Evolutionary conservation across 2,888 invertebrate species (phyloP).

Genomic region (Caenorhabditis imperialis): DNA sequence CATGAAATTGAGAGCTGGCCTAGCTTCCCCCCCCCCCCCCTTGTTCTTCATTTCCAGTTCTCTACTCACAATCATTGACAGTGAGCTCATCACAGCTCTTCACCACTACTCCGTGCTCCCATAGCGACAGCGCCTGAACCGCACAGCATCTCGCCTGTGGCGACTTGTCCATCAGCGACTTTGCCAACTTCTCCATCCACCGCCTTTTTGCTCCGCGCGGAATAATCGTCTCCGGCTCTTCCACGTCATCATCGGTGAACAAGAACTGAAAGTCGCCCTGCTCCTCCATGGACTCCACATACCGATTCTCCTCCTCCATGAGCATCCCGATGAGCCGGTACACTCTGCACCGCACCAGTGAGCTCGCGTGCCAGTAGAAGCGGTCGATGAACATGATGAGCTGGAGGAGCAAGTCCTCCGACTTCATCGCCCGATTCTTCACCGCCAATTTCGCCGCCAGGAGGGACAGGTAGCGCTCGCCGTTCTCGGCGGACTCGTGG

Average conservation of each 20-base stretch:
- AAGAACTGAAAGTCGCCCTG: constrained; percentile 18
- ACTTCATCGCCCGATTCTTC: constrained; percentile 32
- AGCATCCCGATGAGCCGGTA: constrained; percentile 13
- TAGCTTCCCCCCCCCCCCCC: no score
- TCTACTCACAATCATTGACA: constrained; percentile 26
- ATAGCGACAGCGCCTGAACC: constrained; percentile 14
- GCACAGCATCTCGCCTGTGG: constrained; percentile 29
- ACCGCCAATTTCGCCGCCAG: constrained; percentile 36
- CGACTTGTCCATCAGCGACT: constrained; percentile 34
- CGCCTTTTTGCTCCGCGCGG: constrained; percentile 24
- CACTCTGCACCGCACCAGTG: constrained; percentile 13
- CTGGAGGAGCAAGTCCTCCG: constrained; percentile 27
- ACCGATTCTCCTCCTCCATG: constrained; percentile 24
- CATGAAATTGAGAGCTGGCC: no score
- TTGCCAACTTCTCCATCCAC: constrained; percentile 32
- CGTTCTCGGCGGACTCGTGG: constrained; percentile 13
- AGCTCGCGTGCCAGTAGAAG: constrained; percentile 23
- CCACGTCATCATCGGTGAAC: constrained; percentile 26
- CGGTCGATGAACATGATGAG: constrained; percentile 29
- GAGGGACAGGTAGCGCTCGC: constrained; percentile 15
- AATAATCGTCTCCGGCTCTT: constrained; percentile 18
- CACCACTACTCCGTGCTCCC: constrained; percentile 12
- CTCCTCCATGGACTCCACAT: constrained; percentile 27
- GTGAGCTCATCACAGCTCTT: constrained; percentile 13
- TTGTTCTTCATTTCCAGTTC: background rate